Base-by-base conservation (phyloP, 2,113 vertebrate species). In the Solenodon paradoxus region DNA sequence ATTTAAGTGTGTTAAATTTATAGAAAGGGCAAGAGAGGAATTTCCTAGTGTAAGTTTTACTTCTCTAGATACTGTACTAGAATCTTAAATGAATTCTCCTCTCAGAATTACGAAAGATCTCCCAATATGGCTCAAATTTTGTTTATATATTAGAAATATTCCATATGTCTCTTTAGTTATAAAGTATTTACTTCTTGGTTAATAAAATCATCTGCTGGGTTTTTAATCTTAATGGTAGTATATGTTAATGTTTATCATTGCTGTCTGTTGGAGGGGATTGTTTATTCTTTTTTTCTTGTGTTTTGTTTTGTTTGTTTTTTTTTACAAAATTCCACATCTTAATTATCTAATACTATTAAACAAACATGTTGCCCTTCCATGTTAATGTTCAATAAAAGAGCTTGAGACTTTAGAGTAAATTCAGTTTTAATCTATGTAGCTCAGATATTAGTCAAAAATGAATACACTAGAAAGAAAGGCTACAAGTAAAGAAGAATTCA, bases 81-180 rank as follows among this genome's bases (percentile, higher is more conserved):
- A 66, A 77, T 63, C 80, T 88, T 75, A 20, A 35, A 55, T n/a
- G 55, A 63, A 85, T 59, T 72, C 55, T 81, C 59, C 49, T 91
- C 40, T 53, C 55, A 88, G 53, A 72, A 6, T 61, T 80, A n/a
- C 22, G 3, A 61, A 94, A 93, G 9, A 40, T 51, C 16, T 92
- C 42, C 32, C 13, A n/a, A 74, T 30, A 10, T 11, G 71, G 80
- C 77, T 81, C 42, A 88, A 80, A 57, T 59, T 61, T 61, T 92
- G 51, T 89, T 90, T 93, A 59, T 84, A 69, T 84, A 69, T 63
- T 80, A 83, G 13, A 93, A 75, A 63, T 91, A 53, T 88, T 84
- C 57, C 24, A 32, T 69, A 87, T 85, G 35, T 74, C 15, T 81
- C 55, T 84, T 84, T 49, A 79, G 32, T 82, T 86, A 88, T 66